Evolutionary conservation across 2,888 invertebrate genomes (phyloP), one percentile per base, ranked within the genome.

Genomic region (Ochlodes sylvanus): DNA sequence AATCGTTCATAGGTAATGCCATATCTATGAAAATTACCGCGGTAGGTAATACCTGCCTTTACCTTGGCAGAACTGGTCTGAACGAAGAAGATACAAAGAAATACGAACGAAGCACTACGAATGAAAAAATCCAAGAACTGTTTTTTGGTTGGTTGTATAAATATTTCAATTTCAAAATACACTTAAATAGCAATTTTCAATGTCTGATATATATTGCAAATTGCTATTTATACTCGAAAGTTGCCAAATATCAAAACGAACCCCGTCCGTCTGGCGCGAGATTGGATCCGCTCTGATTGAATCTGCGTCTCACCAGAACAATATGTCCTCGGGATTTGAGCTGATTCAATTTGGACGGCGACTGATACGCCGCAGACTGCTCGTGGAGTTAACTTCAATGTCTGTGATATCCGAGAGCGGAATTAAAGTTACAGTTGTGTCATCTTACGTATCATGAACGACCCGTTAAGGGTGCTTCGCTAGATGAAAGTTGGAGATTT

Each of bases 311-410:
- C 64, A 27, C 55, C 68, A 62, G 62, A 44, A 71, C 71, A 71
- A 69, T 71, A 69, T 64, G 64, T 69, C 68, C 61, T 32, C 57
- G 41, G 69, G 69, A 71, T 71, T 69, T 67, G 57, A 15, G 54
- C 54, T 68, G 68, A 71, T 71, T 71, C 52, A 64, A 71, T 71
- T 71, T 71, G 68, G 58, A 67, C 62, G 62, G 47, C 47, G 47
- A 47, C 44, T 60, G 60, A 60, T 60, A 57, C 41, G n/a, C 44
- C 42, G 57, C 42, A 58, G 60, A 32, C 41, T n/a, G n/a, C n/a
- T 41, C 27, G 14, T 4, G 10, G 21, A 60, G 44, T 60, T 47
- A 47, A 47, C 58, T 58, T 32, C 57, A 32, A 32, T 9, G 54
- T 27, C 32, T 54, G 52, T 7, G 54, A 50, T 54, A 54, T 32